Evolutionary conservation across 2,797 vertebrate species (phyloP), one percentile per base, ranked within the genome.

Genomic region (Anabacerthia variegaticeps): DNA sequence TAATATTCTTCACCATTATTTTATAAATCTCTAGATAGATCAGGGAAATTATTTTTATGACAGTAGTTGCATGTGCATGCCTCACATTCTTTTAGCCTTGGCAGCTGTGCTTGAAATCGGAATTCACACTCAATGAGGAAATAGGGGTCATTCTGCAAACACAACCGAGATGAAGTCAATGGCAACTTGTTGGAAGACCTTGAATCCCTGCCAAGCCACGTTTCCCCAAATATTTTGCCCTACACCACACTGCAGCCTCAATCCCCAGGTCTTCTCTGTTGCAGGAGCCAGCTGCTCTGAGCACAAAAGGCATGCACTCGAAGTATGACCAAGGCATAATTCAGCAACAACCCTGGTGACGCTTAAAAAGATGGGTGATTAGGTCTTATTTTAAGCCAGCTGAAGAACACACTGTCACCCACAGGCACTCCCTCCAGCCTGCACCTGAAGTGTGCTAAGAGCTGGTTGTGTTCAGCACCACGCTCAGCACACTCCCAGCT

Each of bases 211-310:
- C 92, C 93, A 96, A 88, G 65, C 90, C 79, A 78, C 0, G 1
- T 37, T 78, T 95, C 94, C 90, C 92, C 84, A 94, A 95, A 94
- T 91, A 95, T 89, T 95, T 58, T 84, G 82, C 76, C 73, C 89
- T 85, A 30, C 17, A 11, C 69, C 66, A 55, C 48, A 11, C 43
- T 81, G 30, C 22, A 81, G 51, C 55, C 55, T 93, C 85, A 73
- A 44, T 84, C 62, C 88, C 36, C 79, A 78, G 51, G 62, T 77
- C 26, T 69, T 51, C 65, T 66, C 15, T 65, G 43, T 51, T 26
- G 49, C 46, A 80, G 66, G 55, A 89, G 22, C 56, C 85, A 85
- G 93, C 72, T 92, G 89, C 79, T 72, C 66, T 4, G 11, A 68
- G 73, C 72, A 75, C 4, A 12, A 24, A 68, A 71, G 56, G 44